Evolutionary conservation across 2,888 invertebrate genomes (phyloP), one percentile per base, ranked within the genome.

Genomic region (Euplagia quadripunctaria): DNA sequence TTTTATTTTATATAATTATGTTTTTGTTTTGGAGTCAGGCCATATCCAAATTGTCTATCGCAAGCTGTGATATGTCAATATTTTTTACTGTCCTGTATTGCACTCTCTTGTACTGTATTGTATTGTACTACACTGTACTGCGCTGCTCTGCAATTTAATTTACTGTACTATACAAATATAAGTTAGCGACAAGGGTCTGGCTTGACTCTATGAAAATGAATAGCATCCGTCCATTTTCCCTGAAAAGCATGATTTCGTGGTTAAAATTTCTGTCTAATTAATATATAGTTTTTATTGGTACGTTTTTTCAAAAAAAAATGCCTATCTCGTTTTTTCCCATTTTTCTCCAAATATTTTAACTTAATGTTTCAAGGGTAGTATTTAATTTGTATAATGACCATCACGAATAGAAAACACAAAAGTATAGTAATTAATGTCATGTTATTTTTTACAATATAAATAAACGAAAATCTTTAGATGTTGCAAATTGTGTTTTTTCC

Each of bases 1-100:
- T 70, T 72, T 66, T 74, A 68, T 66, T 74, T 70, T 74, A 71
- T 61, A 72, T 74, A 49, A 43, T 20, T 66, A 69, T 71, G 68
- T 72, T 43, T 68, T 67, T 66, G 1, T 74, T 17, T 14, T 20
- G 61, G 55, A 69, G 16, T 16, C 42, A 61, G 20, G 43, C 20
- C 20, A 42, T 43, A n/a, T 14, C 41, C 41, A 42, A 41, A n/a
- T 67, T 17, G 41, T 17, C 14, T 31, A 31, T 6, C 1, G 11
- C 20, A 14, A 61, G 14, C 31, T 31, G 1, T 31, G 12, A 31
- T 46, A 46, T 46, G 43, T 6, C 43, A 46, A 46, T 46, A 9
- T 8, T 46, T 46, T 46, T 46, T 20, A 20, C 20, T 20, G 20
- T 55, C 6, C 5, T 52, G 17, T 16, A 2, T 52, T 12, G 20